phyloP scores from a whole-genome alignment of 2,113 vertebrate genomes.

The Lipotes vexillifer region DNA sequence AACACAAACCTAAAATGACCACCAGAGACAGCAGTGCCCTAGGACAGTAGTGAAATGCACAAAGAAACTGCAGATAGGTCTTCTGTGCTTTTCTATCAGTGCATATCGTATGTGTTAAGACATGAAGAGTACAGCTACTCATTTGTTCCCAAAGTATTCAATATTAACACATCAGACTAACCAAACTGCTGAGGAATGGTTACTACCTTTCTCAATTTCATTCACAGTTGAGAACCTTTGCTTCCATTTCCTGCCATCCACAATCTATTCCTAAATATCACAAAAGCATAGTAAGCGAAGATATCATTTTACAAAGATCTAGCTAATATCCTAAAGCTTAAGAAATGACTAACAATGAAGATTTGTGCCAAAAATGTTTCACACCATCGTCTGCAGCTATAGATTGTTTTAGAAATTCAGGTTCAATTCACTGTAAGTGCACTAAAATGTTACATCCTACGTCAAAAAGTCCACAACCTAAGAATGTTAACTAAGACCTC shows the following conservation, averaged over 20 bases:
- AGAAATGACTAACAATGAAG: background rate
- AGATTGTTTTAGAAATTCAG: background rate
- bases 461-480: background rate
- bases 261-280: background rate
- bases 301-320: background rate
- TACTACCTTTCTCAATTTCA: background rate
- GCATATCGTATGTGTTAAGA: background rate
- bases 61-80: background rate
- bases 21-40: background rate
- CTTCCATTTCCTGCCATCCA: background rate
- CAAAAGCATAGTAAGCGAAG: constrained; percentile 37
- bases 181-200: background rate
- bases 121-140: constrained; percentile 27
- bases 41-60: constrained; percentile 45
- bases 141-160: background rate
- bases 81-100: constrained; percentile 36
- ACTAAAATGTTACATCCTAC: background rate
- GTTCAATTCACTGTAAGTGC: background rate
- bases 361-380: background rate
- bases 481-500: background rate
- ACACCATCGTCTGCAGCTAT: background rate
- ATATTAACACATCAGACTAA: background rate
- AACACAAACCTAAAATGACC: background rate
- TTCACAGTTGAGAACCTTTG: background rate
- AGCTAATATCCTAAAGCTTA: background rate